phyloP scores from a whole-genome alignment of 2,797 vertebrate genomes.

The Salmo trutta region DNA sequence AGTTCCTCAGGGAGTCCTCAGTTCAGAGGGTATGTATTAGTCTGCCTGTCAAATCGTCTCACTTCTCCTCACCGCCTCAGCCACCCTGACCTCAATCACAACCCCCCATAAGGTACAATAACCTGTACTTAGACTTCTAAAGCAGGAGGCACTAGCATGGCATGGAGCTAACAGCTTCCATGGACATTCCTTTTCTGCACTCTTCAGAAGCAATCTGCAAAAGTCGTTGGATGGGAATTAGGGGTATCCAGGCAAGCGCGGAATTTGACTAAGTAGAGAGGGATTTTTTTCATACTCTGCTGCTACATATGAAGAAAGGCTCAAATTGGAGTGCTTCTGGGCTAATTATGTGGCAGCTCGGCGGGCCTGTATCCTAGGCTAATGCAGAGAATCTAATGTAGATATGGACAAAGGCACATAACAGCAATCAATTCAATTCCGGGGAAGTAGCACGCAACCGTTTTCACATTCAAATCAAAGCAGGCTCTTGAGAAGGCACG shows the following conservation, averaged over 20 bases:
- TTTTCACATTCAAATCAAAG: constrained; percentile 60
- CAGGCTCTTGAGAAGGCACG: constrained; percentile 28
- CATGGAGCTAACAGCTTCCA: no score
- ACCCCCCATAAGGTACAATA: not conserved
- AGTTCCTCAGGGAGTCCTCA: no score
- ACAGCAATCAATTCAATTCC: constrained; percentile 66
- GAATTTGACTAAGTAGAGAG: constrained; percentile 40
- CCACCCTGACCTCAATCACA: not conserved
- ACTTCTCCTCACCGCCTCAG: not conserved
- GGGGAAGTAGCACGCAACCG: constrained; percentile 38
- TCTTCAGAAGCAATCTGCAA: constrained; percentile 66
- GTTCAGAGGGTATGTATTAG: not conserved
- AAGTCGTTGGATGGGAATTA: constrained; percentile 45
- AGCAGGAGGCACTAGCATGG: no score
- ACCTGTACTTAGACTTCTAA: not conserved
- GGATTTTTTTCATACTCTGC: not conserved
- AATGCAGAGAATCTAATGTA: constrained; percentile 66
- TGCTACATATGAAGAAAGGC: constrained; percentile 47
- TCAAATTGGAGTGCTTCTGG: constrained; percentile 63
- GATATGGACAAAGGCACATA: constrained; percentile 51
- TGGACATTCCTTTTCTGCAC: not conserved
- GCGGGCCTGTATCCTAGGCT: constrained; percentile 62
- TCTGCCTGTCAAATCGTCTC: not conserved
- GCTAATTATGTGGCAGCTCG: constrained; percentile 68
- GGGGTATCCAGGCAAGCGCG: constrained; percentile 62